Conservation (phyloP, 1,140 invertebrate species). For the Diabrotica undecimpunctata region DNA sequence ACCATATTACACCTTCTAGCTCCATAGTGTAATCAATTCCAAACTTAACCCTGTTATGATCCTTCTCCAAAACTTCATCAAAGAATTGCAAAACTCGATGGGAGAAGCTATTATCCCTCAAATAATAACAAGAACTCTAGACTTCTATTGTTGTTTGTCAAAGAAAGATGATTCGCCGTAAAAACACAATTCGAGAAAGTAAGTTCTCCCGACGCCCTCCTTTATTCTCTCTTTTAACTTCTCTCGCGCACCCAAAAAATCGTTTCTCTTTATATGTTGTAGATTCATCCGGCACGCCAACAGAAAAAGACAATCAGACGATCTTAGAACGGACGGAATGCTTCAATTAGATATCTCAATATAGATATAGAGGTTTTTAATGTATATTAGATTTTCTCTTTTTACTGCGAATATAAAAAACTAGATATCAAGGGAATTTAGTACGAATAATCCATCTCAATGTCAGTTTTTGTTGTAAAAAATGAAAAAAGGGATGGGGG, state of each 20-base stretch:
- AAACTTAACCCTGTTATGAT: conserved; percentile 2
- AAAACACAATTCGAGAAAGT: conserved; percentile 1
- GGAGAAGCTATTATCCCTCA: neutral
- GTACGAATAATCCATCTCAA: too few species aligned
- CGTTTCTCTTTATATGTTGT: neutral
- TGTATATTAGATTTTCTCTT: too few species aligned
- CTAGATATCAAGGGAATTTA: too few species aligned
- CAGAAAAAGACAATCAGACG: neutral
- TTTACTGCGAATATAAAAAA: too few species aligned
- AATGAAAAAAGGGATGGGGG: too few species aligned
- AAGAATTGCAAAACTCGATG: conserved; percentile 1
- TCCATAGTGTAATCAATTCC: neutral
- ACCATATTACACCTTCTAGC: neutral
- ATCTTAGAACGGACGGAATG: neutral
- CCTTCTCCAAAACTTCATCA: neutral
- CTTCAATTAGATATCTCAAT: too few species aligned
- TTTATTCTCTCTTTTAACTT: neutral
- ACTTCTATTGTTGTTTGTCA: conserved; percentile 2
- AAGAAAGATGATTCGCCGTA: neutral
- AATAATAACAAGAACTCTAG: neutral
- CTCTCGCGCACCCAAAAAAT: neutral
- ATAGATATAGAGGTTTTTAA: too few species aligned
- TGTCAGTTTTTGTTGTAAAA: too few species aligned
- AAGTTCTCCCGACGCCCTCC: neutral
- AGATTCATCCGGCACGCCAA: neutral